A percentile compares a stretch with the other conserved stretches of the same genome.
Conservation (phyloP, 2,888 invertebrate genomes). For the Pristionchus fissidentatus region DNA sequence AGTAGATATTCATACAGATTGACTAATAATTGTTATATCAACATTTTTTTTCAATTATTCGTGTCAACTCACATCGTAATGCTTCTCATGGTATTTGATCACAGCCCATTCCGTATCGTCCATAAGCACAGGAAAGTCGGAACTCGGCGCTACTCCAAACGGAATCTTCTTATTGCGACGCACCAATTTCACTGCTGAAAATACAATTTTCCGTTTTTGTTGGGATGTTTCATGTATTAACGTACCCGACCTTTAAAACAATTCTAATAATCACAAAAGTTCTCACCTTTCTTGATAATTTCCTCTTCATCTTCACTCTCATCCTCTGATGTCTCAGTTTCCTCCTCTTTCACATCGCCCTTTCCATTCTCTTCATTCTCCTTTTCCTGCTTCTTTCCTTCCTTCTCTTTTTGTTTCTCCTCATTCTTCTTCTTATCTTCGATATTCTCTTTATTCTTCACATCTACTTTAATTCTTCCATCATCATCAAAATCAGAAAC, state of each 20-base stretch:
- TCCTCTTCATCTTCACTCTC: not conserved
- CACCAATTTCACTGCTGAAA: not conserved
- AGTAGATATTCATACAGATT: too few species aligned
- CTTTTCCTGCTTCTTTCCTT: not conserved
- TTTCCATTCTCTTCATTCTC: not conserved
- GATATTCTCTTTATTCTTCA: too few species aligned
- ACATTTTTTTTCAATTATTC: too few species aligned
- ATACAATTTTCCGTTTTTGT: not conserved
- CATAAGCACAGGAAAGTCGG: not conserved
- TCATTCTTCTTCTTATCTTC: not conserved
- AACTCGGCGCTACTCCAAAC: too few species aligned
- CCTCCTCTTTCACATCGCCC: not conserved
- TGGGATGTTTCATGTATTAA: too few species aligned
- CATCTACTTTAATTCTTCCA: not conserved
- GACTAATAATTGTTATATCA: too few species aligned
- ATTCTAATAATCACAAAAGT: too few species aligned
- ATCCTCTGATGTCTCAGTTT: not conserved
- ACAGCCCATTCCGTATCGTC: not conserved
- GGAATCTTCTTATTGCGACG: not conserved
- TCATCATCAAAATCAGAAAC: slow-evolving; percentile 10
- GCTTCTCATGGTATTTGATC: not conserved
- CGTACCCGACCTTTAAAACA: too few species aligned
- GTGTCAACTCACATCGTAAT: not conserved
- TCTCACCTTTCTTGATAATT: not conserved
- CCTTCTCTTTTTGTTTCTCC: not conserved